Base-by-base conservation (phyloP, 1,140 invertebrate genomes). In the Sitodiplosis mosellana region DNA sequence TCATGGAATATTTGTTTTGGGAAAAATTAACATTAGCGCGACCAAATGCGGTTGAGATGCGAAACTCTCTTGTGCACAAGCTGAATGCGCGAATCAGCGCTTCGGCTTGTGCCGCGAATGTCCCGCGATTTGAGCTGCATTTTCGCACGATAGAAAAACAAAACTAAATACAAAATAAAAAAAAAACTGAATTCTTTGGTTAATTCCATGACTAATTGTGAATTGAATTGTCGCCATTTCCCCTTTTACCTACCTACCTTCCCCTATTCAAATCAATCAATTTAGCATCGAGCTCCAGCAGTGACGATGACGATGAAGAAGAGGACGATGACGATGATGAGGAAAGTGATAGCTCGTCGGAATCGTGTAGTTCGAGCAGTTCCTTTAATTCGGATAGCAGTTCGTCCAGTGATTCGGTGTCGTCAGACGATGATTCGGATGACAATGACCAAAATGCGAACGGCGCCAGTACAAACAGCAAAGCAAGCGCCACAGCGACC, bases 321-420 rank as follows among this genome's bases (percentile, higher is more conserved):
- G 49, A 54, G 41, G 45, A 57, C 45, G 59, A 61, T 45, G 56
- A 56, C 22, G 51, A 56, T 40, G 59, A 62, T 47, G 55, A 58
- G 38, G 61, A 63, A 45, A 59, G 61, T 33, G 61, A 58, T 38
- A 55, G 57, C 2, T 54, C 59, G 21, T 63, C 61, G 2, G 59
- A 58, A 37, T 63, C 61, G n/a, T 63, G 60, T 14, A 67, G 60
- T n/a, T 68, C 66, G 19, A 69, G 63, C 53, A 60, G 61, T 37
- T 69, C 67, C 1, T 64, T 59, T 37, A 56, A 58, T 22, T 60
- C 57, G 14, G 56, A 57, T 49, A 57, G 58, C 10, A 64, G 59
- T 37, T 43, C 41, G 18, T 63, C 59, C 6, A 60, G 59, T 15
- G 61, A 64, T 48, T 61, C 59, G 37, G 60, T 59, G 11, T 63